phyloP scores from a whole-genome alignment of 2,797 vertebrate genomes.

The Amblyraja radiata region DNA sequence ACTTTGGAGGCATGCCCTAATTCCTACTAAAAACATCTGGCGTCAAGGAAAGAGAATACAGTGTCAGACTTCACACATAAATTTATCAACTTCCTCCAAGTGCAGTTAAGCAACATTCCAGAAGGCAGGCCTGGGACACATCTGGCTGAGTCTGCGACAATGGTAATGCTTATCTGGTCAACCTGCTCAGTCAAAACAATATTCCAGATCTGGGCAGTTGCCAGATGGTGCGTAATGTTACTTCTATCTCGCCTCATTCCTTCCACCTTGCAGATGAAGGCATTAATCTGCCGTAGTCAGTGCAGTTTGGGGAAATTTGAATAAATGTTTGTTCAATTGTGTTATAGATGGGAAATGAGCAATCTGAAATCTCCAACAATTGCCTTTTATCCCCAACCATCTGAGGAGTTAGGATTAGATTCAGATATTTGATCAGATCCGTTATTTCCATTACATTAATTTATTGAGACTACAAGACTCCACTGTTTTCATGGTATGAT shows the following conservation, averaged over 20 bases:
- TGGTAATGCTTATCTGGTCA: constrained; percentile 25
- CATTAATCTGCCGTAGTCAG: not conserved
- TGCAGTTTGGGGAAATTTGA: not conserved
- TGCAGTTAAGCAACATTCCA: constrained; percentile 7
- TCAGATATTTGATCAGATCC: constrained; percentile 4
- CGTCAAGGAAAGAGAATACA: constrained; percentile 8
- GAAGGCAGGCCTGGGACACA: constrained; percentile 4
- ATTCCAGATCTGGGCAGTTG: constrained; percentile 19
- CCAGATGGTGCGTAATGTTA: constrained; percentile 3
- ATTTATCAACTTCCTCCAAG: constrained; percentile 26
- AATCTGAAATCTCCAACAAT: not conserved
- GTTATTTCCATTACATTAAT: constrained; percentile 30
- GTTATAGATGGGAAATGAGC: not conserved
- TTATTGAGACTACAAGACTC: constrained; percentile 19
- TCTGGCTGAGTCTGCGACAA: constrained; percentile 28
- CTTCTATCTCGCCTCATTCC: not conserved
- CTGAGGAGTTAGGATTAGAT: constrained; percentile 1
- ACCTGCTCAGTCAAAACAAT: constrained; percentile 23
- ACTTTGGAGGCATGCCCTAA: constrained; percentile 17
- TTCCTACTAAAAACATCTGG: constrained; percentile 31
- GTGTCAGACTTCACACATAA: constrained; percentile 30
- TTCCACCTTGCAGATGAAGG: constrained; percentile 1
- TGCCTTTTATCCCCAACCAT: not conserved
- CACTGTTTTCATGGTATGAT: constrained; percentile 1
- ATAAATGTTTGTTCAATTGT: not conserved